Base-by-base conservation (phyloP, 2,888 invertebrate genomes). In the Shargacucullia verbasci region DNA sequence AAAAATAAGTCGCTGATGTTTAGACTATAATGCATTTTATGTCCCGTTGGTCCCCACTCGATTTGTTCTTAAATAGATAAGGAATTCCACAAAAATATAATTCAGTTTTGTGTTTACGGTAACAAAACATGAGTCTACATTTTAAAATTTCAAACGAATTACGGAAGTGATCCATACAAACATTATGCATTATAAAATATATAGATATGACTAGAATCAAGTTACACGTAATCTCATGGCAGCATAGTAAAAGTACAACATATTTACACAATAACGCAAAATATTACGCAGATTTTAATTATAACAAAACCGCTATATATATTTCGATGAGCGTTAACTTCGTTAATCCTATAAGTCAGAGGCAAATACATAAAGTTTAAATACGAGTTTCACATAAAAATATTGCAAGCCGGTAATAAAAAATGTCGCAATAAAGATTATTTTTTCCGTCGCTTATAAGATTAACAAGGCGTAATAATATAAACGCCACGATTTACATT, bases 131-230 rank as follows among this genome's bases (percentile, higher is more conserved):
- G 44, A 62, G 47, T 54, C 56, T 63, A 13, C 29, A 44, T 39
- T 39, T 46, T 20, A 15, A 59, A 48, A 58, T 49, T 56, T 57
- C n/a, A 64, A 65, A 67, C 56, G 59, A 65, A 79, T 78, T 73
- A 79, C 76, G 76, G 76, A 83, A 82, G 48, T 70, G 60, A 78
- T 66, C 65, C 69, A 69, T 64, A 78, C 59, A 76, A 79, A 68
- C 49, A 72, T 69, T 29, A 67, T 70, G 65, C 71, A 69, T 60
- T 65, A 73, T 20, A 3, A 20, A 59, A 74, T 68, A 78, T 78
- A 78, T 74, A 79, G 80, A 70, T 81, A 79, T 87, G 89, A 88
- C 89, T 89, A 88, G 88, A 87, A 80, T 79, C 69, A 82, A 79
- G 68, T 81, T 72, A 79, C 70, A 77, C 57, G 54, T 73, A 81